phyloP scores from a whole-genome alignment of 2,797 vertebrate genomes.

The Coluber constrictor region DNA sequence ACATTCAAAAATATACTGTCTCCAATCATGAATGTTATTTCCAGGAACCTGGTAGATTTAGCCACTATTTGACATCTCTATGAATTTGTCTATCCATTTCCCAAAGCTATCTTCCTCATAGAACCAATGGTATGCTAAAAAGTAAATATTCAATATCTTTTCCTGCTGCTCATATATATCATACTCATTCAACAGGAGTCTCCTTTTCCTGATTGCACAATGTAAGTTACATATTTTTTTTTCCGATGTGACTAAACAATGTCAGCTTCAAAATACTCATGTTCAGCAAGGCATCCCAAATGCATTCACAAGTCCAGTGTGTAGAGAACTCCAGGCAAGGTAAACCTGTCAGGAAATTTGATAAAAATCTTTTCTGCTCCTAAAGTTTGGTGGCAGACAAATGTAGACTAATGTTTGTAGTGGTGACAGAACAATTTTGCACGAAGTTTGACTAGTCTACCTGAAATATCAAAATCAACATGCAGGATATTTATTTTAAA shows the following conservation, averaged over 20 bases:
- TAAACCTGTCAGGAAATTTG: constrained; percentile 1
- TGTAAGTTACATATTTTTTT: neutral
- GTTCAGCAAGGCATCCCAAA: neutral
- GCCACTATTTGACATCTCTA: neutral
- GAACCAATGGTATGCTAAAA: neutral
- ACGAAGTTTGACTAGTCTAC: constrained; percentile 29
- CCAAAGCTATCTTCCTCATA: neutral
- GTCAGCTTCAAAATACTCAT: neutral
- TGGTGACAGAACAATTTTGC: constrained; percentile 32
- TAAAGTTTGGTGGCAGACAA: constrained; percentile 20
- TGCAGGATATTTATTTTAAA: constrained; percentile 27
- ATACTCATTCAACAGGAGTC: constrained; percentile 18
- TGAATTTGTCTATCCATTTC: neutral
- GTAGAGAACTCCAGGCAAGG: constrained; percentile 15
- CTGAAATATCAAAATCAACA: constrained; percentile 6
- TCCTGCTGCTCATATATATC: constrained; percentile 32
- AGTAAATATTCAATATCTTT: constrained; percentile 24
- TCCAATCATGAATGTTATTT: neutral
- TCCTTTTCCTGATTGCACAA: constrained; percentile 4
- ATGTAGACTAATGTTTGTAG: constrained; percentile 29
- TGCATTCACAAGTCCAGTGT: constrained; percentile 11
- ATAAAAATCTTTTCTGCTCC: constrained; percentile 16
- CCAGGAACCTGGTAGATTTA: neutral
- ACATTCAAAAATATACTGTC: neutral
- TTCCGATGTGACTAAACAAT: neutral